Base-by-base conservation (phyloP, 2,113 vertebrate species). In the Entomyzon cyanotis region DNA sequence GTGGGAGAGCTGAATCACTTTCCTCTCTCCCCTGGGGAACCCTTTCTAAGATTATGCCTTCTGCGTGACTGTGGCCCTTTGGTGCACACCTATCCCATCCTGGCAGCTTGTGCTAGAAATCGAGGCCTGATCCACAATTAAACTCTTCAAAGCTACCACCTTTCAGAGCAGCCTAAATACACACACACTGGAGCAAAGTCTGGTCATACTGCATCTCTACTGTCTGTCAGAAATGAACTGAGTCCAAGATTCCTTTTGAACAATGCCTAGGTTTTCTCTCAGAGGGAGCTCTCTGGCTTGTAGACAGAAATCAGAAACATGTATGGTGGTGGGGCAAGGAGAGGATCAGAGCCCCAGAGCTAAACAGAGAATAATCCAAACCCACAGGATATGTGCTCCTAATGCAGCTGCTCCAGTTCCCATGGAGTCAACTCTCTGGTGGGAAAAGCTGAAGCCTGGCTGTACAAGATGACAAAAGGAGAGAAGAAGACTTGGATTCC, bases 1-100 rank as follows among this genome's bases (percentile, higher is more conserved):
- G 4, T 11, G 12, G 20, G 50, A 91, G 14, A 81, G 2, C 5
- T 50, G 42, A 81, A 49, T 22, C 42, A 7, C 0, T 0, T 55
- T 52, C 42, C 12, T 41, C 6, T 75, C 17, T 70, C 4, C 25
- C 23, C 19, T 8, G 21, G 8, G 15, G 6, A 81, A 37, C 30
- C 9, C 15, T 59, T 39, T 24, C 12, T 70, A 35, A 30, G 30
- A 28, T 60, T 31, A 42, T 7, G 35, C 49, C 21, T 76, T 85
- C 30, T 30, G 13, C 69, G n/a, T n/a, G 58, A 42, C 17, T 50
- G 10, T 4, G 52, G 73, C 13, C 27, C 46, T 70, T 63, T 15
- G 9, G 11, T 46, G 33, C 15, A 47, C 25, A 42, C 18, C 11
- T 46, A 35, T 11, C 14, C 13, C 35, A 12, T 42, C 46, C 25